Evolutionary conservation across 2,113 vertebrate species (phyloP), one percentile per base, ranked within the genome.

Genomic region (Leptodactylus fuscus): DNA sequence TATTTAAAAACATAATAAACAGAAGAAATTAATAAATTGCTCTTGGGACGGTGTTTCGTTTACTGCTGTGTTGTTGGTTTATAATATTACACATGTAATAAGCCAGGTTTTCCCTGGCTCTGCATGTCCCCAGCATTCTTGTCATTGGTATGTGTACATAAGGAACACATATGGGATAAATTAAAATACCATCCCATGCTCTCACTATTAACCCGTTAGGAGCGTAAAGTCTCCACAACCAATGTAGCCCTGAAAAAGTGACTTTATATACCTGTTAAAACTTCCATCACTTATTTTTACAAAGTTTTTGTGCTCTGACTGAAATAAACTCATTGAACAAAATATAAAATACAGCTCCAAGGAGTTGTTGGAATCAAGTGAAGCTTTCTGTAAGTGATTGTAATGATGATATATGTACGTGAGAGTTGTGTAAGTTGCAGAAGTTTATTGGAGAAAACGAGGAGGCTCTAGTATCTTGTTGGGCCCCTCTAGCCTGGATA

Each of bases 111-210:
- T 27, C 44, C 58, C 34, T 41, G 69, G 77, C 83, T 78, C 55
- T 78, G 74, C 15, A 34, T 22, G 44, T 67, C 29, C 71, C 73
- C 62, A 22, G 46, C 44, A 85, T 79, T 79, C 62, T 44, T 85
- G 60, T 69, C 75, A 58, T 44, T 67, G 60, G 83, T 65, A 85
- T 85, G 82, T 65, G 73, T 67, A 51, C 75, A 71, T 70, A 85
- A 75, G 78, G 41, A 22, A 62, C 38, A 70, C 77, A 81, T 81
- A 81, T 81, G 84, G 84, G 74, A 81, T 24, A 34, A 58, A 86
- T 86, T 86, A 86, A 86, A 86, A 86, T 86, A 73, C 84, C 84
- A 86, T 58, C 77, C 44, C 36, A 34, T 55, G 46, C 77, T 80
- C 34, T 58, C 46, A 44, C 5, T 60, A 46, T 86, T 86, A 86